Percentiles rank a stretch among this genome's conserved stretches.
These are phyloP conservation scores for Cryptoblepharus egeriae DNA, from an alignment of 2,797 vertebrate genomes.

Conservation along the genomic window DNA sequence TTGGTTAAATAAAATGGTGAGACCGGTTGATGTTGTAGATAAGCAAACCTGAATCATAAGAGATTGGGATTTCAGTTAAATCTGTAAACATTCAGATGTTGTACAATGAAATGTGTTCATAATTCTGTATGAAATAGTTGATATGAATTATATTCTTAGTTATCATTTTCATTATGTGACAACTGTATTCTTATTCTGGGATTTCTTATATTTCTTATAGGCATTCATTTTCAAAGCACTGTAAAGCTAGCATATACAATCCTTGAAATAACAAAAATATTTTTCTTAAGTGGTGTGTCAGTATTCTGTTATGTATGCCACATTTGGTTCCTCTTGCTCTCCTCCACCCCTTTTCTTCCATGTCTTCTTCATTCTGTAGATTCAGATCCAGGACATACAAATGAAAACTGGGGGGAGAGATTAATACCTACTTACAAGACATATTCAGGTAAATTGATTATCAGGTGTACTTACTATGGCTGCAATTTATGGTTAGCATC, in stretches of 20 bases:
- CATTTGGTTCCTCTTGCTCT: constrained; percentile 76
- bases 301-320: constrained; percentile 60
- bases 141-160: neutral
- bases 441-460: constrained; percentile 85
- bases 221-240: neutral
- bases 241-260: neutral
- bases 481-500: constrained; percentile 47
- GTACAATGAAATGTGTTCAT: neutral
- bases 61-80: neutral
- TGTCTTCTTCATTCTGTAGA: constrained; percentile 90
- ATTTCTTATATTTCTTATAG: constrained; percentile 5
- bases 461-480: constrained; percentile 51
- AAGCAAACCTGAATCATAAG: neutral
- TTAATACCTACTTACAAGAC: constrained; percentile 90
- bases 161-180: neutral
- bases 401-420: constrained; percentile 89
- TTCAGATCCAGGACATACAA: constrained; percentile 91
- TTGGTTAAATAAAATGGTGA: neutral
- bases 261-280: constrained; percentile 12
- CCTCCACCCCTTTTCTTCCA: constrained; percentile 72
- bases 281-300: constrained; percentile 31
- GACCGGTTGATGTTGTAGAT: neutral
- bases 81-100: neutral
- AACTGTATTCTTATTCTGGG: constrained; percentile 3
- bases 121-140: neutral